Base-by-base conservation (phyloP, 2,888 invertebrate species). In the Caradrina clavipalpis region DNA sequence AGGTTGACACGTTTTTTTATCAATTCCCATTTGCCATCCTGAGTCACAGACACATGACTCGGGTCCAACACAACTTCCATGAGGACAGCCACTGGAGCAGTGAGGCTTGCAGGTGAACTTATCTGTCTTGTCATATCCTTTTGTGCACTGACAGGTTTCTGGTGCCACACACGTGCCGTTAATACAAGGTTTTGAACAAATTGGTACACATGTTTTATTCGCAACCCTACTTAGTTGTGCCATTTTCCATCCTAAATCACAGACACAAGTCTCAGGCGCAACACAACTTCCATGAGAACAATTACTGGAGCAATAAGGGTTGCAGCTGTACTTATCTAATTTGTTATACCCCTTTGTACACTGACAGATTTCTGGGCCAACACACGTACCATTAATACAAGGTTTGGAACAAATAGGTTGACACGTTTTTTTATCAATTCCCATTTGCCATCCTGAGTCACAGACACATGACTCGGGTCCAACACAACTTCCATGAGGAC, bases 251-350 rank as follows among this genome's bases (percentile, higher is more conserved):
- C n/a, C n/a, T n/a, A n/a, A 35, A 35, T 35, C 35, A 35, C 35
- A 35, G 35, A 35, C 7, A 7, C 78, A 78, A 3, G 35, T 71
- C 6, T 79, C 74, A n/a, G 69, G 73, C 0, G 6, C 31, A 10
- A 75, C 17, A 56, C 79, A 79, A 15, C 1, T 69, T 0, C 78
- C 79, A 39, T 78, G 49, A 2, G n/a, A 4, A 56, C 77, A 79
- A 11, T 64, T 62, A n/a, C 8, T 61, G 0, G 74, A 56, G 13
- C 80, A 80, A n/a, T 60, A 5, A 1, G 80, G 73, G 26, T 62
- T 59, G 42, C 80, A 80, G 13, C 10, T 62, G 10, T 62, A 57
- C 0, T 53, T 19, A 21, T 56, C 56, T 11, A 15, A 4, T 0
- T 31, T 47, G 0, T n/a, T 10, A 35, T 73, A 73, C 0, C 78